phyloP scores from a whole-genome alignment of 2,113 vertebrate genomes.

The Osmerus eperlanus region DNA sequence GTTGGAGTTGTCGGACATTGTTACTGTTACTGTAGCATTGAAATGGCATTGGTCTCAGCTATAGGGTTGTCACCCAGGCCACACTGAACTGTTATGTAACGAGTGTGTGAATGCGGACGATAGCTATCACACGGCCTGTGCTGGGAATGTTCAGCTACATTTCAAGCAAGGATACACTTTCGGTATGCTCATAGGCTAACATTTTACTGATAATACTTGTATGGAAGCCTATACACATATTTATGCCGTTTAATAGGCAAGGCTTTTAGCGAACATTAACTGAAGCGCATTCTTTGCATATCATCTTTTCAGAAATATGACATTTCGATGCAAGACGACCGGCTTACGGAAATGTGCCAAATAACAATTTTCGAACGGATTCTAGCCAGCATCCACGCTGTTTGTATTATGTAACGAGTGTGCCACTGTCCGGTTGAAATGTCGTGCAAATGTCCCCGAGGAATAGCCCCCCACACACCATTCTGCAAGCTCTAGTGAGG shows the following conservation, averaged over 20 bases:
- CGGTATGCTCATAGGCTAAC: neutral
- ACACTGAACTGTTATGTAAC: slow-evolving; percentile 69
- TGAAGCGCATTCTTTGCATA: too few relatives aligned
- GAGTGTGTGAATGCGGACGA: slow-evolving; percentile 64
- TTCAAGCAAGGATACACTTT: neutral
- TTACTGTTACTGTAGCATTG: slow-evolving; percentile 44
- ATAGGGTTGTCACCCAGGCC: slow-evolving; percentile 63
- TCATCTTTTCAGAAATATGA: neutral
- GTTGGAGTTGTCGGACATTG: slow-evolving; percentile 44
- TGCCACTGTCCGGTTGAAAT: slow-evolving; percentile 55
- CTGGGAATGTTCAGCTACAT: slow-evolving; percentile 43
- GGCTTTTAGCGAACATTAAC: too few relatives aligned
- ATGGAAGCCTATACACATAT: neutral
- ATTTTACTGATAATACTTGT: neutral
- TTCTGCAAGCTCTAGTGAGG: slow-evolving; percentile 25
- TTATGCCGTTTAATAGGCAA: neutral
- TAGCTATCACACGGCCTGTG: slow-evolving; percentile 49
- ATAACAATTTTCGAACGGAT: slow-evolving; percentile 32
- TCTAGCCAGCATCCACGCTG: slow-evolving; percentile 27
- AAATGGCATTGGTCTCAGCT: slow-evolving; percentile 52
- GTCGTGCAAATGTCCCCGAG: slow-evolving; percentile 48
- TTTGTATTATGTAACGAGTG: slow-evolving; percentile 43
- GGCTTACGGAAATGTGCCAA: slow-evolving; percentile 24
- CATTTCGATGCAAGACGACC: too few relatives aligned
- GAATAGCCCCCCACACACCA: slow-evolving; percentile 25